Evolutionary conservation across 1,140 invertebrate genomes (phyloP).

Genomic region (Caerostris darwini): DNA sequence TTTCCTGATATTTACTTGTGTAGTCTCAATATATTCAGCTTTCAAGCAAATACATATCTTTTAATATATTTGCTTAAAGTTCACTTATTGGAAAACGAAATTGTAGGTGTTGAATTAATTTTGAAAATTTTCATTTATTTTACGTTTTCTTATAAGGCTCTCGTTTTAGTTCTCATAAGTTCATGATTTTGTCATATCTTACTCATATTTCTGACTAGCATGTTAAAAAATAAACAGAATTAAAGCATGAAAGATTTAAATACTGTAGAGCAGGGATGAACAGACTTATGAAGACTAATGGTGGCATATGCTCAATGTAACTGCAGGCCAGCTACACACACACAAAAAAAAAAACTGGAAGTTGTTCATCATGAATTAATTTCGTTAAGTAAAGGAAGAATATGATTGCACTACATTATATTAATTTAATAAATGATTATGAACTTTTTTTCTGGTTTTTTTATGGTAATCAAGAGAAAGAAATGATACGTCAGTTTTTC

Average conservation of each 20-base stretch:
- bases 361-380: no score
- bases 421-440: no score
- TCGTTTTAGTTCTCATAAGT: background rate
- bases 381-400: no score
- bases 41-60: slow-evolving; percentile 39
- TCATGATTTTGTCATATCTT: background rate
- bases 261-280: background rate
- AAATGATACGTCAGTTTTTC: no score
- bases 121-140: background rate
- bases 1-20: slow-evolving; percentile 32
- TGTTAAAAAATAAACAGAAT: background rate
- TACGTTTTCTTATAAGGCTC: background rate
- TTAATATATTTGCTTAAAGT: slow-evolving; percentile 5
- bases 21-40: slow-evolving; percentile 73
- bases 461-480: no score
- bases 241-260: background rate
- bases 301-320: no score
- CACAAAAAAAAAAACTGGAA: no score
- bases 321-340: no score
- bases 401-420: no score
- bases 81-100: background rate
- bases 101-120: background rate
- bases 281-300: no score
- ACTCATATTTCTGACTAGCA: background rate
- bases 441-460: no score